Evolutionary conservation across 2,797 vertebrate species (phyloP).

Genomic region (Mallotus villosus): DNA sequence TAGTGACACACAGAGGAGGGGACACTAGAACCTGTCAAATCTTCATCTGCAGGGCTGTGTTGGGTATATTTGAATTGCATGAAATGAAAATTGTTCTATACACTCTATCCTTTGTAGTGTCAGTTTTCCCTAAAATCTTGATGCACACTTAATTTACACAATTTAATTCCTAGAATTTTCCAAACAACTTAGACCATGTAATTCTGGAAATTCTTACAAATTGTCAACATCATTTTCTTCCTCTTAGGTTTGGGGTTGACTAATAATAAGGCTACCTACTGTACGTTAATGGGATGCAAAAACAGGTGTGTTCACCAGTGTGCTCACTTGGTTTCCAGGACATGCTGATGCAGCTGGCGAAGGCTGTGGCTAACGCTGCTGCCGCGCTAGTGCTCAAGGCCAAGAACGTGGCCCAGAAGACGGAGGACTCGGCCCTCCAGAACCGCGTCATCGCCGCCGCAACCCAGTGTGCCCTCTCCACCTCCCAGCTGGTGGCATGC

Average conservation of each 20-base stretch:
- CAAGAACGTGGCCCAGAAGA: slow-evolving; percentile 95
- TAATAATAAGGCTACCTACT: background rate
- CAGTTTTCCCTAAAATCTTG: background rate
- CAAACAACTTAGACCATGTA: background rate
- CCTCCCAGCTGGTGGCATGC: slow-evolving; percentile 96
- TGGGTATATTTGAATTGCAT: background rate
- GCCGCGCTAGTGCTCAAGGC: slow-evolving; percentile 93
- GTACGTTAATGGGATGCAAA: background rate
- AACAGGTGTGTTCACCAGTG: background rate
- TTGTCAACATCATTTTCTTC: background rate
- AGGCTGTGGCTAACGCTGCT: slow-evolving; percentile 92
- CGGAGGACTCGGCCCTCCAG: slow-evolving; percentile 87
- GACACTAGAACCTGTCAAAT: too few relatives aligned
- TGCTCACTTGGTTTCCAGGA: slow-evolving; percentile 72
- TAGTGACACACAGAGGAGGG: too few relatives aligned
- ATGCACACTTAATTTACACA: background rate
- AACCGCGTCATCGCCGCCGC: slow-evolving; percentile 94
- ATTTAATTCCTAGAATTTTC: background rate
- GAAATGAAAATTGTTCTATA: background rate
- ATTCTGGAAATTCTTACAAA: background rate
- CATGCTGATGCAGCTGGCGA: slow-evolving; percentile 95
- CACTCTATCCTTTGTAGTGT: background rate
- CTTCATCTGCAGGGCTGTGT: too few relatives aligned
- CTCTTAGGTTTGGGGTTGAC: background rate
- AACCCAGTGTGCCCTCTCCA: slow-evolving; percentile 95